Conservation (phyloP, 2,888 invertebrate species). For the Lasioglossum lativentre region DNA sequence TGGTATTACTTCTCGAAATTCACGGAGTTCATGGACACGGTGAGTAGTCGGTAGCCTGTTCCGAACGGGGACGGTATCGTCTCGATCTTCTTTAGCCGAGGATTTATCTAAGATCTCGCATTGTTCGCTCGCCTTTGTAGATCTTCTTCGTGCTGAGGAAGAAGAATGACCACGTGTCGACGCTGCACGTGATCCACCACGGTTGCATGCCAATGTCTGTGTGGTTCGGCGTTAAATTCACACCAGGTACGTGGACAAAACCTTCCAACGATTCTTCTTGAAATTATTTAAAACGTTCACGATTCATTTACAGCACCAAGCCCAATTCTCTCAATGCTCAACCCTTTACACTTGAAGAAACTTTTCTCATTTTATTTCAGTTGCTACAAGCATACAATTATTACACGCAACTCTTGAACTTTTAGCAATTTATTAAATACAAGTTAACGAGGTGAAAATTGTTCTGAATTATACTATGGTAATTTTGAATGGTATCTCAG, state of each 20-base stretch:
- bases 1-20: slow-evolving; percentile 99
- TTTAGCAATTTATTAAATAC: too few relatives aligned
- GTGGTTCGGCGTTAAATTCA: slow-evolving; percentile 98
- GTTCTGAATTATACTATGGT: too few relatives aligned
- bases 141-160: slow-evolving; percentile 97
- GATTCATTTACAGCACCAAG: not conserved
- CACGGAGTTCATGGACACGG: slow-evolving; percentile 98
- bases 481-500: too few relatives aligned
- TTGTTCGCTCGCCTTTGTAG: slow-evolving; percentile 85
- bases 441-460: too few relatives aligned
- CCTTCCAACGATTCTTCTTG: not conserved
- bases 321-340: not conserved
- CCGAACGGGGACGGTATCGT: not conserved
- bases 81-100: not conserved
- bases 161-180: slow-evolving; percentile 96
- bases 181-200: slow-evolving; percentile 98
- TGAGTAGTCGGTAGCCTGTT: slow-evolving; percentile 86
- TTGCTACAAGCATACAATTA: too few relatives aligned
- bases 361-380: too few relatives aligned
- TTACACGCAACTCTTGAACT: too few relatives aligned
- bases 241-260: slow-evolving; percentile 88
- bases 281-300: not conserved
- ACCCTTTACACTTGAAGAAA: not conserved
- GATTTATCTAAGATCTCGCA: slow-evolving; percentile 8
- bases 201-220: slow-evolving; percentile 99